phyloP scores from a whole-genome alignment of 2,797 vertebrate genomes.

The Hippopotamyrus pictus region DNA sequence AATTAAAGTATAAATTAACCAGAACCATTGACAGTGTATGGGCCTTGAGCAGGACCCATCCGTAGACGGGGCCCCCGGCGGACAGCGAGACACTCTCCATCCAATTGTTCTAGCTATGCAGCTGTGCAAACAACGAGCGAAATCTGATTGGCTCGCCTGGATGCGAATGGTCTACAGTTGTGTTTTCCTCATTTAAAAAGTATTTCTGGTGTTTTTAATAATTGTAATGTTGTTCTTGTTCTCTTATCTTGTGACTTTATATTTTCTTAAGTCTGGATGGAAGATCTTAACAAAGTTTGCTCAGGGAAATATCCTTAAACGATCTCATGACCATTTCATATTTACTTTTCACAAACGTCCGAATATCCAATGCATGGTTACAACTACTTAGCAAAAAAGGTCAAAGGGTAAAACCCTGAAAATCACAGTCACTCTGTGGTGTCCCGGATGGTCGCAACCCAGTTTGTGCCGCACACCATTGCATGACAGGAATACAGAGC shows the following conservation, averaged over 20 bases:
- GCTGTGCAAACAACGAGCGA: constrained; percentile 40
- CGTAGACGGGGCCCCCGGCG: neutral
- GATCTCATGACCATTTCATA: neutral
- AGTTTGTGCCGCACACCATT: neutral
- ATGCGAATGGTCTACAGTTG: neutral
- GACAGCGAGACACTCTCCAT: constrained; percentile 9
- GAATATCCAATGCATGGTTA: neutral
- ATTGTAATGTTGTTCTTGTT: neutral
- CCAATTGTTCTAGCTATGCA: constrained; percentile 31
- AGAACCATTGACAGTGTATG: neutral
- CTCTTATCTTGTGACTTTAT: constrained; percentile 14
- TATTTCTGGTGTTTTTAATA: constrained; percentile 1
- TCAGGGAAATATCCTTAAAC: neutral
- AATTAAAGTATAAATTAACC: neutral
- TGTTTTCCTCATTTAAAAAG: neutral
- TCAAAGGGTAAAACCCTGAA: neutral
- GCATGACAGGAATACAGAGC: neutral
- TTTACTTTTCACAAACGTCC: neutral
- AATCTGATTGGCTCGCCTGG: neutral
- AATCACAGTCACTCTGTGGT: neutral
- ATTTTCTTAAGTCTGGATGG: constrained; percentile 14
- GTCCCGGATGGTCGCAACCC: neutral
- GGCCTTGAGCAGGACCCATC: neutral
- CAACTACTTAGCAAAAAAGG: neutral
- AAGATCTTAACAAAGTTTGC: constrained; percentile 15